Base-by-base conservation (phyloP, 2,113 vertebrate genomes). In the Etheostoma spectabile region DNA sequence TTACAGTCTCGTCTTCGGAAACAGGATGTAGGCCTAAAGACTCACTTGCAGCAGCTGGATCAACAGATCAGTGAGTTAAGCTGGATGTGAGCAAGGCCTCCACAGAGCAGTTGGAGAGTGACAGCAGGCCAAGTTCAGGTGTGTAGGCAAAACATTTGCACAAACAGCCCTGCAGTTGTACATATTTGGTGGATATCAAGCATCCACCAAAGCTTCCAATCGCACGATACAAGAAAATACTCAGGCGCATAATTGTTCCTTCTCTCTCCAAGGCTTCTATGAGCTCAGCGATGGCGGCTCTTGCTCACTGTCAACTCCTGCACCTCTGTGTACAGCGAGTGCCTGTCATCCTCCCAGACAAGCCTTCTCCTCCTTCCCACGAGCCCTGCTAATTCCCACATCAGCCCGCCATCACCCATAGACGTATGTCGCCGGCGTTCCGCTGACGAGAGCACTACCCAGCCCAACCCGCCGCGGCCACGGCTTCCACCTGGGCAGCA, bases 91-190 rank as follows among this genome's bases (percentile, higher is more conserved):
- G 85, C 86, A 96, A 97, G 45, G 93, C 94, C 4, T 95, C 96
- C 63, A 89, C 90, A 1, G 97, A 98, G 84, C 96, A 95, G 68
- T 89, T 94, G 49, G 98, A 99, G 77, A 96, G 95, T 2, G 97
- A 99, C 95, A 99, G 98, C 91, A 93, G 98, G 24, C 98, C 97
- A 75, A 99, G 98, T 92, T 99, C 98, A 91, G 97, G 98, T 98
- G 90, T 90, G 61, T 45, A 59, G 0, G 46, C 45, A 35, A 42
- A n/a, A 63, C 15, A 63, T 24, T 69, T 8, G 24, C 12, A 18
- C 27, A 59, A 60, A 22, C 53, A 65, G 18, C 57, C 42, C 48
- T 38, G 18, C 22, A 1, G 53, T 6, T 76, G 35, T 77, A 63
- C 63, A 13, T 46, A 30, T 30, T 30, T 30, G 30, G 30, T 30